Percentiles rank a stretch among this genome's conserved stretches.
phyloP scores from a whole-genome alignment of 2,888 invertebrate genomes.

The Ornithoptera priamus region DNA sequence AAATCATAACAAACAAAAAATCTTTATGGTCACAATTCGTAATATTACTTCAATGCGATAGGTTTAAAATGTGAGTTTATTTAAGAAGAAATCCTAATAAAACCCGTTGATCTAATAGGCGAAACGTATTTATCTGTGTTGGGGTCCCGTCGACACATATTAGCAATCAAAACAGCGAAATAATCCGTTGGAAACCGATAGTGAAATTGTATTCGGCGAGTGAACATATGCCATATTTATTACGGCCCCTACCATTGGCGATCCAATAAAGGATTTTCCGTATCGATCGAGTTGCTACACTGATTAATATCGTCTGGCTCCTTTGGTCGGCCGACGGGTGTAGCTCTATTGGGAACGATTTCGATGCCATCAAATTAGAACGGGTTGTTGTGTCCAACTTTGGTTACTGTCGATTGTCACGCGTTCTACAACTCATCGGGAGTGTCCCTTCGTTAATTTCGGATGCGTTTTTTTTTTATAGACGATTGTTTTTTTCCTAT shows the following conservation, averaged over 20 bases:
- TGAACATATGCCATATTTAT: slow-evolving; percentile 31
- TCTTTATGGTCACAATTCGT: not conserved
- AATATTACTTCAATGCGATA: not conserved
- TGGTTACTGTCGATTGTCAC: slow-evolving; percentile 52
- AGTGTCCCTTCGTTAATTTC: slow-evolving; percentile 35
- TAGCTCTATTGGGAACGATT: slow-evolving; percentile 37
- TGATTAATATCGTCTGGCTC: slow-evolving; percentile 38
- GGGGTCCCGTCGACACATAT: slow-evolving; percentile 9
- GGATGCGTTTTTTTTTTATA: not conserved
- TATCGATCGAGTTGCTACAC: slow-evolving; percentile 33
- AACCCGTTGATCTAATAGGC: not conserved
- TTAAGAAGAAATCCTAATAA: not conserved
- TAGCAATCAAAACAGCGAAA: slow-evolving; percentile 12
- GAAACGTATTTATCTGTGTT: slow-evolving; percentile 3
- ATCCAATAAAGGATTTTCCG: slow-evolving; percentile 34
- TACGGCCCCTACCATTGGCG: slow-evolving; percentile 26
- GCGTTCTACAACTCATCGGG: slow-evolving; percentile 37
- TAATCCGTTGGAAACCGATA: slow-evolving; percentile 23
- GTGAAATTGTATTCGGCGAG: slow-evolving; percentile 28
- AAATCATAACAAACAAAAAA: not conserved
- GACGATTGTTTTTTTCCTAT: not conserved
- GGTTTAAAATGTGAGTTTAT: not conserved
- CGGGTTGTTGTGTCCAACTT: slow-evolving; percentile 48
- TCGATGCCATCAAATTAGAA: slow-evolving; percentile 51
- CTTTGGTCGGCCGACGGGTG: slow-evolving; percentile 39